Conservation (phyloP, 2,888 invertebrate genomes). For the Epsilonema sp. region DNA sequence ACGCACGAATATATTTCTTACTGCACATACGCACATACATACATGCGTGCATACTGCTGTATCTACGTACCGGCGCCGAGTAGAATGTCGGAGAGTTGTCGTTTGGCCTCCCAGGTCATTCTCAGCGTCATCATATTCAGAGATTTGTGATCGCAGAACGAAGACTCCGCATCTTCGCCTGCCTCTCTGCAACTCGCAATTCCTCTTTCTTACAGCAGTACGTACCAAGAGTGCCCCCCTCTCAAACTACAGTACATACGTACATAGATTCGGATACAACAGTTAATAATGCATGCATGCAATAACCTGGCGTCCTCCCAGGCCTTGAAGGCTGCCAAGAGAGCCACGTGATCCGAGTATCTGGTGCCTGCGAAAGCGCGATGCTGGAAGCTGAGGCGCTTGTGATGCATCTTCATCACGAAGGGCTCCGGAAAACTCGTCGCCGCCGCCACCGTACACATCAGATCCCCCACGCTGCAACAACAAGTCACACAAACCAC, state of each 20-base stretch:
- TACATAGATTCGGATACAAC: no score
- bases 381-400: slow-evolving; percentile 61
- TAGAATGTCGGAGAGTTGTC: slow-evolving; percentile 47
- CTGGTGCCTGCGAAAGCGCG: slow-evolving; percentile 62
- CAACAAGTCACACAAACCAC: no score
- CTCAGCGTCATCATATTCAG: slow-evolving; percentile 68
- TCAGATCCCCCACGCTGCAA: slow-evolving; percentile 65
- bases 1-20: no score
- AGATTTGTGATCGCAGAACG: slow-evolving; percentile 77
- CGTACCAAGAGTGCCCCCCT: no score
- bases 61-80: no score
- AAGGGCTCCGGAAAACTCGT: slow-evolving; percentile 90
- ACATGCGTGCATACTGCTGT: no score
- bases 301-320: slow-evolving; percentile 38
- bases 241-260: no score
- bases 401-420: slow-evolving; percentile 39
- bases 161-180: slow-evolving; percentile 46
- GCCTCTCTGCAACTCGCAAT: slow-evolving; percentile 15
- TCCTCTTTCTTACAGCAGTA: no score
- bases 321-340: slow-evolving; percentile 68
- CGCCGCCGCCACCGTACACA: slow-evolving; percentile 79
- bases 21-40: no score
- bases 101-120: slow-evolving; percentile 75
- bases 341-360: slow-evolving; percentile 81
- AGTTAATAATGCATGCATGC: no score